Base-by-base conservation (phyloP, 2,797 vertebrate genomes). In the Mus spretus region DNA sequence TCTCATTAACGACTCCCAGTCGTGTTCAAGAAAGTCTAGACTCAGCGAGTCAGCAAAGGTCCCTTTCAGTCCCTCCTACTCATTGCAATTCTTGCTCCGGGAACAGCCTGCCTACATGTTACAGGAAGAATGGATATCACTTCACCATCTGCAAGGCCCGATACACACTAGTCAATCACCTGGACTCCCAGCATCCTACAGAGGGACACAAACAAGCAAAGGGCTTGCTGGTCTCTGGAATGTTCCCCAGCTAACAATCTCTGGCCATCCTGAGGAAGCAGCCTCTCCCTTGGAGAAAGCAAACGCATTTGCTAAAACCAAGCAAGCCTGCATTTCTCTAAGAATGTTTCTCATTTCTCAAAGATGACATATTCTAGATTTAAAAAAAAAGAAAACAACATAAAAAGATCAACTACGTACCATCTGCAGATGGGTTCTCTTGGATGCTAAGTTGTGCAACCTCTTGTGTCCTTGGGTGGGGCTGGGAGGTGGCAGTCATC, bases 291-390 rank as follows among this genome's bases (percentile, higher is more conserved):
- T 44, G 9, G 85, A 93, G 85, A 95, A 47, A 19, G 59, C 63
- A 94, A 93, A 67, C 40, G 22, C 5, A 77, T 83, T 97, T 89
- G n/a, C 78, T 90, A 40, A 83, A 96, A 91, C 20, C 83, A 90
- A 81, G 65, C 40, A 78, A 92, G 86, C 47, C 34, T 80, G 61
- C 28, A 63, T 91, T 93, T 96, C 55, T 86, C 50, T 83, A 40
- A 65, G 50, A 19, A n/a, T 83, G 19, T 87, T 92, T 94, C 15
- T 72, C 59, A 28, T 91, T 90, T 91, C 81, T 84, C 13, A 79
- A 91, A 88, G 70, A 24, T 57, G 89, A 89, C 26, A 92, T 63
- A 89, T 50, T 92, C 63, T 88, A 6, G 83, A 79, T 24, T 19
- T 12, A 47, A 89, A 10, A 74, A 22, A 90, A 86, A 61, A 93